phyloP scores from a whole-genome alignment of 2,888 invertebrate genomes.

The Serripes groenlandicus region DNA sequence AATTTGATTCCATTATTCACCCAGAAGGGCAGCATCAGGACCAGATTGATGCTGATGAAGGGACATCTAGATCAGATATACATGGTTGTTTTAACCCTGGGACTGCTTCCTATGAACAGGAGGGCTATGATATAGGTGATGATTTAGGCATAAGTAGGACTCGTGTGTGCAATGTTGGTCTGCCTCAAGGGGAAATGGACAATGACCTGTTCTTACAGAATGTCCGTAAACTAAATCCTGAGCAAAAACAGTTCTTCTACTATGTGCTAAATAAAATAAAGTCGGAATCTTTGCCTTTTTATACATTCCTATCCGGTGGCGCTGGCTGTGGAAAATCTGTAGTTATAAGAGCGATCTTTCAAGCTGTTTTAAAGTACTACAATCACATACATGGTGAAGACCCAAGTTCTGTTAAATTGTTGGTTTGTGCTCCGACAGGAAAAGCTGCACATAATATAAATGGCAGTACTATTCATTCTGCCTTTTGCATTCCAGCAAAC shows the following conservation, averaged over 20 bases:
- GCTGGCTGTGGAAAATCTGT: conserved; percentile 42
- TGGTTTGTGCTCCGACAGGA: conserved; percentile 58
- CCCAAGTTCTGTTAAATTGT: conserved; percentile 20
- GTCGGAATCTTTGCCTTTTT: conserved; percentile 10
- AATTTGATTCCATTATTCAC: neutral
- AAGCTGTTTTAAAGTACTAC: conserved; percentile 25
- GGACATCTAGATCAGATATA: neutral
- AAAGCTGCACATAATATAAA: conserved; percentile 66
- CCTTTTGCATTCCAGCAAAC: conserved; percentile 52
- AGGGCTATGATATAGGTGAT: conserved; percentile 33
- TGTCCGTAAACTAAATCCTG: conserved; percentile 10
- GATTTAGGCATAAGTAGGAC: conserved; percentile 23
- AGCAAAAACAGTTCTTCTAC: conserved; percentile 30
- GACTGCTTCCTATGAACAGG: neutral
- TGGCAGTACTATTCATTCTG: conserved; percentile 60
- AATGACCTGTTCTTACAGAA: conserved; percentile 1
- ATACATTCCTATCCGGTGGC: conserved; percentile 39
- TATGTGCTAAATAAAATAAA: conserved; percentile 29
- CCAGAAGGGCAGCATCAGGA: neutral
- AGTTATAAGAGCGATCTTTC: conserved; percentile 12
- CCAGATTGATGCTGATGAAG: neutral
- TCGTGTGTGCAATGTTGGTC: neutral
- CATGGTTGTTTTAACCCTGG: neutral
- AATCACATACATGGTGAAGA: conserved; percentile 13
- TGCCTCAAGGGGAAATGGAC: conserved; percentile 24